Conservation (phyloP, 2,888 invertebrate species). For the Polydrusus tereticollis region DNA sequence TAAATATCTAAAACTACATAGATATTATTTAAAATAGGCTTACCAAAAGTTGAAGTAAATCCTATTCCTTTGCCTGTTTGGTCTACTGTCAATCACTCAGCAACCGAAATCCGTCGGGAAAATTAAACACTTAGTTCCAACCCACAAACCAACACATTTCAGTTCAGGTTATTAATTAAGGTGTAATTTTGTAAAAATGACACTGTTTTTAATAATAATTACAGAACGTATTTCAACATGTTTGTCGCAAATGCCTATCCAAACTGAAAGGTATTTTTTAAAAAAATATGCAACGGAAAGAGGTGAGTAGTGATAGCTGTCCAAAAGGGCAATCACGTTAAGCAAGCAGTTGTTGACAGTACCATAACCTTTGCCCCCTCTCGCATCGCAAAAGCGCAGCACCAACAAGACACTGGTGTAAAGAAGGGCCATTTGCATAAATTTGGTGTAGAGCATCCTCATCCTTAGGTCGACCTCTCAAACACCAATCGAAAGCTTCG, state of each 20-base stretch:
- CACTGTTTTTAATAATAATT: not conserved
- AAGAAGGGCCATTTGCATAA: constrained; percentile 53
- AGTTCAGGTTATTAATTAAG: not conserved
- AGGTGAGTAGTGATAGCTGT: constrained; percentile 45
- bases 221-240: not conserved
- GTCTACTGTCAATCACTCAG: not conserved
- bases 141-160: not conserved
- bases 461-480: constrained; percentile 42
- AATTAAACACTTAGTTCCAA: not conserved
- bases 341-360: constrained; percentile 51
- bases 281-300: constrained; percentile 37
- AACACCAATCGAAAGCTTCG: constrained; percentile 40
- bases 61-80: not conserved
- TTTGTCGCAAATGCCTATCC: not conserved
- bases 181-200: not conserved
- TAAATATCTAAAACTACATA: not conserved
- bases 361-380: constrained; percentile 52
- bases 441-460: constrained; percentile 51
- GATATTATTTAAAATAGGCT: not conserved
- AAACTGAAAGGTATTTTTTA: constrained; percentile 20
- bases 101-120: constrained; percentile 1
- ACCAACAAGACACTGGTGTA: constrained; percentile 52
- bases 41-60: constrained; percentile 30
- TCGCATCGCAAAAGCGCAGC: constrained; percentile 51
- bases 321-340: constrained; percentile 51